Evolutionary conservation across 2,888 invertebrate genomes (phyloP).

Genomic region (Pyrochroa serraticornis): DNA sequence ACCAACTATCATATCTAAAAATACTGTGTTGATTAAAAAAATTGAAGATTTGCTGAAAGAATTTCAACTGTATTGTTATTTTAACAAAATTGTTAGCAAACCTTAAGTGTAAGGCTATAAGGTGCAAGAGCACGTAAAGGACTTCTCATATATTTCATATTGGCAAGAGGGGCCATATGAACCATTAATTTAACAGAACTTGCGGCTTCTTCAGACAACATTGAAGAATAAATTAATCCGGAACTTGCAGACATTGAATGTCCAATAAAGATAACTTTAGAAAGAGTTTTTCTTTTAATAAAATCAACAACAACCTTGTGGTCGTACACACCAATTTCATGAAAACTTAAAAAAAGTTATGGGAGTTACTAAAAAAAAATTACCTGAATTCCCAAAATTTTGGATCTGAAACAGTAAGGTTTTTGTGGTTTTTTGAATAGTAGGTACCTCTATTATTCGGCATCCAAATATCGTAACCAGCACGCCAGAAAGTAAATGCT

Average conservation of each 20-base stretch:
- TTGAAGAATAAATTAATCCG: slow-evolving; percentile 26
- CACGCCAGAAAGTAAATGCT: slow-evolving; percentile 26
- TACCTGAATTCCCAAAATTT: slow-evolving; percentile 33
- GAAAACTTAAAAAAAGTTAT: slow-evolving; percentile 25
- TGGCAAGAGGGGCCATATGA: slow-evolving; percentile 17
- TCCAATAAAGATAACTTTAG: slow-evolving; percentile 25
- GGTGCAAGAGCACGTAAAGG: slow-evolving; percentile 1
- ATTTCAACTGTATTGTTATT: neutral
- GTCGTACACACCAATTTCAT: slow-evolving; percentile 35
- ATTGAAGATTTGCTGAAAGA: neutral
- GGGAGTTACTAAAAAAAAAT: neutral
- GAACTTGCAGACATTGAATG: slow-evolving; percentile 32
- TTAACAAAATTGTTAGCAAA: neutral
- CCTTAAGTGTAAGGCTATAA: slow-evolving; percentile 3
- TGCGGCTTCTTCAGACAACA: slow-evolving; percentile 22
- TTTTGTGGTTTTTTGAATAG: slow-evolving; percentile 22
- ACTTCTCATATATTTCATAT: slow-evolving; percentile 15
- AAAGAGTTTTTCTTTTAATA: slow-evolving; percentile 18
- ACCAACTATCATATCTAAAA: neutral
- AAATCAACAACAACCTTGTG: slow-evolving; percentile 19
- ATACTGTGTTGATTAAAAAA: neutral
- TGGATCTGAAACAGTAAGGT: slow-evolving; percentile 4
- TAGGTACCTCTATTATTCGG: slow-evolving; percentile 30
- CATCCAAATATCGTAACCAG: slow-evolving; percentile 33
- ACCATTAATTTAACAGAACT: slow-evolving; percentile 24